These are phyloP conservation scores for Zoanthus sociatus DNA, from an alignment of 92 coral and sea anemone species.

Conservation along the genomic window DNA sequence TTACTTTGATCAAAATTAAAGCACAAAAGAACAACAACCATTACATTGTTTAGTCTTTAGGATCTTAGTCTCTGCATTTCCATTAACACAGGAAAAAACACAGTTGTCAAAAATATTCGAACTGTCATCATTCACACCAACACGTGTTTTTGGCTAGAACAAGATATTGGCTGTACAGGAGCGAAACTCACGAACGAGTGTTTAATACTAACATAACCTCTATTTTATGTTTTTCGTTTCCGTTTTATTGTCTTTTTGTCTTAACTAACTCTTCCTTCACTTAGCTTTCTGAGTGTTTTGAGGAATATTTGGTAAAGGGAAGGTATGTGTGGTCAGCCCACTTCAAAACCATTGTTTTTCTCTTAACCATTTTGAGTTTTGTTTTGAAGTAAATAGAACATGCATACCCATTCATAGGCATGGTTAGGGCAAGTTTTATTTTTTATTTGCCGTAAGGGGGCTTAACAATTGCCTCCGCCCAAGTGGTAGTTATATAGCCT, in stretches of 20 bases:
- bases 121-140: background rate
- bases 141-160: constrained; percentile 23
- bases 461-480: constrained; percentile 5
- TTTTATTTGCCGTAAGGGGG: background rate
- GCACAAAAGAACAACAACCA: too few species aligned
- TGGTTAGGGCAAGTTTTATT: background rate
- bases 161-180: constrained; percentile 17
- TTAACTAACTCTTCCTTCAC: constrained; percentile 35
- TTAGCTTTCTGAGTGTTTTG: constrained; percentile 30
- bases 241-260: constrained; percentile 37
- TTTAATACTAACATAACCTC: constrained; percentile 35
- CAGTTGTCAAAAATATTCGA: constrained; percentile 35
- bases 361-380: background rate
- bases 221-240: constrained; percentile 12
- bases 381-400: background rate
- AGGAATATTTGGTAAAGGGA: constrained; percentile 5
- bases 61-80: background rate
- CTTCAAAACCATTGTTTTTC: background rate
- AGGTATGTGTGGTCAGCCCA: constrained; percentile 18
- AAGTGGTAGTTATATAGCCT: background rate
- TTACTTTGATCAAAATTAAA: too few species aligned
- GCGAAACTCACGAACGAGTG: constrained; percentile 39
- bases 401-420: background rate
- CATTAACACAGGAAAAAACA: constrained; percentile 1
- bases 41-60: background rate